Base-by-base conservation (phyloP, 2,113 vertebrate genomes). In the Anthoscopus minutus region DNA sequence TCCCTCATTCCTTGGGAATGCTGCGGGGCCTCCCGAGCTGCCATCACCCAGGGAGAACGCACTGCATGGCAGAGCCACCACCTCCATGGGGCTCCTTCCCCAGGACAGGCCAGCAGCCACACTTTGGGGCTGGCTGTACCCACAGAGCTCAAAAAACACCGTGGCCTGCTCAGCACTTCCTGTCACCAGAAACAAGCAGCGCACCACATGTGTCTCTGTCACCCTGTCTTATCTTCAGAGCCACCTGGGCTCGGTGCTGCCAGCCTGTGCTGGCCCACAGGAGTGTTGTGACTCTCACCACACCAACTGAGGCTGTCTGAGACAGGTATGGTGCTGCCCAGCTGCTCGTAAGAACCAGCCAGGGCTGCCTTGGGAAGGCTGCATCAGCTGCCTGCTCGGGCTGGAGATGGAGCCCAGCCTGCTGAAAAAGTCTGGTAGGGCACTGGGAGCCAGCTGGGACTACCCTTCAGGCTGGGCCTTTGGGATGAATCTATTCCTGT, bases 1-100 rank as follows among this genome's bases (percentile, higher is more conserved):
- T 82, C 84, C 61, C 77, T 96, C 96, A 96, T 74, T 86, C 71
- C 71, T 77, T 40, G 93, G 95, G 96, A 96, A 96, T 92, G 93
- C 93, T 66, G 87, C 0, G 0, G 57, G 60, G 78, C 89, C 20
- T 92, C 61, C 50, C 1, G 1, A 28, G 65, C 54, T 88, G 71
- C 37, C 6, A 7, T 44, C 82, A n/a, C 40, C 57, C 31, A 3
- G 1, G 10, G 27, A 15, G 65, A 71, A 8, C 0, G 1, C 42
- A 7, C 25, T 17, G 22, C 60, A 7, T 1, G 51, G 37, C 76
- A 47, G 11, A 51, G 62, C 76, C 10, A 1, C 60, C 69, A 2
- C 7, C n/a, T 40, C 42, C 1, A 0, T 0, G 1, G 60, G 54
- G 64, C 45, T 71, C 40, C 31, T 23, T 51, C 28, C 71, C 5